These are phyloP conservation scores for Arbacia lixula DNA, from an alignment of 53 echinoderm and acorn worm species.

Conservation along the genomic window DNA sequence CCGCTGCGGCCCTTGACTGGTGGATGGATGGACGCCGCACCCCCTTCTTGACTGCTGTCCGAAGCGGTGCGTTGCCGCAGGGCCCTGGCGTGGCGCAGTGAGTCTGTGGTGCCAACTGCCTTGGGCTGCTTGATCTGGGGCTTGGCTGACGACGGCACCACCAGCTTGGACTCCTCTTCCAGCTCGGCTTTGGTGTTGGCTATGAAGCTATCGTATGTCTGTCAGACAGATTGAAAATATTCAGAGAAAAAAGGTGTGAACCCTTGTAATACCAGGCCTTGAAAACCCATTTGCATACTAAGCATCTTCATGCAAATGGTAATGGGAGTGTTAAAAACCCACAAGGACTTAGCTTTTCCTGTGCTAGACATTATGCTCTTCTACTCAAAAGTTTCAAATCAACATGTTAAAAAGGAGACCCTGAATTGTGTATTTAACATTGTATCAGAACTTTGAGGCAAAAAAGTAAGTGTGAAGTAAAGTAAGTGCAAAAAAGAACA, in stretches of 20 bases:
- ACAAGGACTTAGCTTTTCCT: too few species aligned
- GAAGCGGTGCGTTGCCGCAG: slow-evolving; percentile 92
- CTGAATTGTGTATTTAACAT: too few species aligned
- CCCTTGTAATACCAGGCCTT: not conserved
- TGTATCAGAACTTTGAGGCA: too few species aligned
- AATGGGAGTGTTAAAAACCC: too few species aligned
- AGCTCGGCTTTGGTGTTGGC: slow-evolving; percentile 75
- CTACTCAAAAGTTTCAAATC: too few species aligned
- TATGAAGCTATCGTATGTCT: slow-evolving; percentile 87
- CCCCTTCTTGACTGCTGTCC: slow-evolving; percentile 83
- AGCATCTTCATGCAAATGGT: too few species aligned
- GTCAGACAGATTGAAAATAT: not conserved
- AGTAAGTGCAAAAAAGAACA: too few species aligned
- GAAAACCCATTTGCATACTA: too few species aligned
- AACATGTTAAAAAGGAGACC: too few species aligned
- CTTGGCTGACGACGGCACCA: slow-evolving; percentile 69
- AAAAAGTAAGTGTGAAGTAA: too few species aligned
- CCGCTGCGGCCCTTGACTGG: slow-evolving; percentile 56
- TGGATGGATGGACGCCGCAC: slow-evolving; percentile 28
- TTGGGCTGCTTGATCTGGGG: slow-evolving; percentile 94
- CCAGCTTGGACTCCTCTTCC: slow-evolving; percentile 65
- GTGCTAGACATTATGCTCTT: too few species aligned
- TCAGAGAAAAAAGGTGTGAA: not conserved
- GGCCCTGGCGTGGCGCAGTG: slow-evolving; percentile 72
- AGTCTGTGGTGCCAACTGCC: slow-evolving; percentile 27